Conservation (phyloP, 1,140 invertebrate genomes). For the Drosophila ironensis region DNA sequence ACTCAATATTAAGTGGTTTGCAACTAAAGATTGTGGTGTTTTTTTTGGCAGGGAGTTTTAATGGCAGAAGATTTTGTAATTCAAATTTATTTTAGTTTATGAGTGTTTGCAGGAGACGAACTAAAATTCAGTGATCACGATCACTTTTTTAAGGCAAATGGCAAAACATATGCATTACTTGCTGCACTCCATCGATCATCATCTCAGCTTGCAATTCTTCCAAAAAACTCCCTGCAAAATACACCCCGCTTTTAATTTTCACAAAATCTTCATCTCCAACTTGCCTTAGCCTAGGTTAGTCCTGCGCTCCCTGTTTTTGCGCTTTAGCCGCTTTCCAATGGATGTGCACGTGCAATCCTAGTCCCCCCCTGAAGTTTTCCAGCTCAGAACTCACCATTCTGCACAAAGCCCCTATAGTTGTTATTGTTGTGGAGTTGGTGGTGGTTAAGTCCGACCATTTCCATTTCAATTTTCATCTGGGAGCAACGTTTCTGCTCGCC, state of each 20-base stretch:
- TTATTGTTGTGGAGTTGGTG: slow-evolving; percentile 41
- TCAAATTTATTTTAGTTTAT: too few relatives aligned
- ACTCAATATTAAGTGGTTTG: slow-evolving; percentile 13
- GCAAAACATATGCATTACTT: too few relatives aligned
- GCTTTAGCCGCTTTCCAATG: slow-evolving; percentile 2
- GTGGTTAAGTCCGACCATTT: slow-evolving; percentile 52
- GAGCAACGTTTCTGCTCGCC: not conserved
- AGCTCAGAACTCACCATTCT: slow-evolving; percentile 56
- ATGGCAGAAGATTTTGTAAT: too few relatives aligned
- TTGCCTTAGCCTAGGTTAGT: slow-evolving; percentile 21
- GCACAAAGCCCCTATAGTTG: slow-evolving; percentile 67
- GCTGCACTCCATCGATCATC: too few relatives aligned
- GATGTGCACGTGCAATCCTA: too few relatives aligned
- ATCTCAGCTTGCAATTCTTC: too few relatives aligned
- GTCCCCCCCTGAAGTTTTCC: slow-evolving; percentile 22
- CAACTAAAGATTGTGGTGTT: not conserved
- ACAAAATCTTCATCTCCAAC: not conserved
- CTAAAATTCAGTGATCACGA: too few relatives aligned
- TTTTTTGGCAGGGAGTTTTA: too few relatives aligned
- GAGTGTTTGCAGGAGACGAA: too few relatives aligned
- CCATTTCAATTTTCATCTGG: slow-evolving; percentile 14
- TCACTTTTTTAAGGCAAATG: too few relatives aligned
- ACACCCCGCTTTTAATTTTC: too few relatives aligned
- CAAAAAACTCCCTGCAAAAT: not conserved
- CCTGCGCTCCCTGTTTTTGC: slow-evolving; percentile 37